Percentiles rank a stretch among this genome's conserved stretches.
phyloP scores from a whole-genome alignment of 2,888 invertebrate species.

The Plagiodera versicolora region DNA sequence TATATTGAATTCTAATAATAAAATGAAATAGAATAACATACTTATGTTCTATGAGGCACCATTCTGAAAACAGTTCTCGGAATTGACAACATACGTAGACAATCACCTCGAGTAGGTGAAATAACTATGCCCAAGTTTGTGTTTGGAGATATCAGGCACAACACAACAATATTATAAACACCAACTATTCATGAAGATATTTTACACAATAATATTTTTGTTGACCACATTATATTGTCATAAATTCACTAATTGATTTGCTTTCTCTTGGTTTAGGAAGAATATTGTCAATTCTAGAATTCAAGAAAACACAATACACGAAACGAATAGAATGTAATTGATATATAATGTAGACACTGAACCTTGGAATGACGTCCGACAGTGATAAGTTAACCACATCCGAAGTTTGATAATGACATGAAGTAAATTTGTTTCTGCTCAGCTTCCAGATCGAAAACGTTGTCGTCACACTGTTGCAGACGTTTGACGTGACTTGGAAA shows the following conservation, averaged over 20 bases:
- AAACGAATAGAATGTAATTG: too few relatives aligned
- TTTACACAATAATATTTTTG: not conserved
- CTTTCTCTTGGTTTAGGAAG: not conserved
- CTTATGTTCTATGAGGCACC: conserved; percentile 47
- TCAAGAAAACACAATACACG: too few relatives aligned
- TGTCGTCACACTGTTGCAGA: too few relatives aligned
- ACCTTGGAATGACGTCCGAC: too few relatives aligned
- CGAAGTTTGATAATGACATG: too few relatives aligned
- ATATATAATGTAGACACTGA: too few relatives aligned
- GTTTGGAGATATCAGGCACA: not conserved
- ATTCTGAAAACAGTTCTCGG: conserved; percentile 49
- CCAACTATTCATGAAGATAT: not conserved
- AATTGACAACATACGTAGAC: conserved; percentile 46
- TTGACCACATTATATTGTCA: not conserved
- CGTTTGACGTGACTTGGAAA: too few relatives aligned
- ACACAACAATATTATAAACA: not conserved
- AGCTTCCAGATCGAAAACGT: too few relatives aligned
- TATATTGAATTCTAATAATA: conserved; percentile 30
- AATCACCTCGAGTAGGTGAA: conserved; percentile 16
- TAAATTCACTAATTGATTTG: not conserved
- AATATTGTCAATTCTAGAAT: too few relatives aligned
- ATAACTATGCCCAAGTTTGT: not conserved
- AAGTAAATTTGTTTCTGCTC: too few relatives aligned
- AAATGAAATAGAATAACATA: conserved; percentile 44
- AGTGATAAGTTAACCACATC: too few relatives aligned